Evolutionary conservation across 2,888 invertebrate species (phyloP).

Genomic region (Drosophila mulleri): DNA sequence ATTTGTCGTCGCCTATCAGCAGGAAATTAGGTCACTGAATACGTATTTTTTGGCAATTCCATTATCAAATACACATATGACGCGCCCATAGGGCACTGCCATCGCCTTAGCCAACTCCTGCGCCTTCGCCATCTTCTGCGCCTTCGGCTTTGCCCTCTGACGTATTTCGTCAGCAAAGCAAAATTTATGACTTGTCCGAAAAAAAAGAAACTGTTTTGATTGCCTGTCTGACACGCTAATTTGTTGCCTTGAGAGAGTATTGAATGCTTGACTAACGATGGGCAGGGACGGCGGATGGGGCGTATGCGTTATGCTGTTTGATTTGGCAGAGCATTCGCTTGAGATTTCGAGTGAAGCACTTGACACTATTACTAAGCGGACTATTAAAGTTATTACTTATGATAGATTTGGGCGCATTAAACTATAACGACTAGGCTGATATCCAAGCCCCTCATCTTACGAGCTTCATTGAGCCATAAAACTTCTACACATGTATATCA

Average conservation of each 20-base stretch:
- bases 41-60: slow-evolving; percentile 62
- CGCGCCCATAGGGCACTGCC: slow-evolving; percentile 25
- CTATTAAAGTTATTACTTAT: background rate
- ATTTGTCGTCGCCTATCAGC: slow-evolving; percentile 59
- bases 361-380: background rate
- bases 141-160: slow-evolving; percentile 10
- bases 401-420: background rate
- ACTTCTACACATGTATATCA: no score
- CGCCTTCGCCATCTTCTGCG: background rate
- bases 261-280: slow-evolving; percentile 26
- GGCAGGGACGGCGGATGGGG: background rate
- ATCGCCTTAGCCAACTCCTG: background rate
- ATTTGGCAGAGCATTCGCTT: background rate
- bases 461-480: no score
- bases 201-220: slow-evolving; percentile 38
- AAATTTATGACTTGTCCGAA: slow-evolving; percentile 22
- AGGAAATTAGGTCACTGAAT: slow-evolving; percentile 72
- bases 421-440: no score
- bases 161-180: slow-evolving; percentile 47
- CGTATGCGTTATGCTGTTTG: slow-evolving; percentile 25
- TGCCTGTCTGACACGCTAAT: slow-evolving; percentile 60
- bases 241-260: slow-evolving; percentile 42
- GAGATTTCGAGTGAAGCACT: background rate
- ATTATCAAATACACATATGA: slow-evolving; percentile 14
- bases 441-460: background rate